A percentile compares a stretch with the other conserved stretches of the same genome.
Conservation (phyloP, 1,140 invertebrate genomes). For the Zelostemma sp. region DNA sequence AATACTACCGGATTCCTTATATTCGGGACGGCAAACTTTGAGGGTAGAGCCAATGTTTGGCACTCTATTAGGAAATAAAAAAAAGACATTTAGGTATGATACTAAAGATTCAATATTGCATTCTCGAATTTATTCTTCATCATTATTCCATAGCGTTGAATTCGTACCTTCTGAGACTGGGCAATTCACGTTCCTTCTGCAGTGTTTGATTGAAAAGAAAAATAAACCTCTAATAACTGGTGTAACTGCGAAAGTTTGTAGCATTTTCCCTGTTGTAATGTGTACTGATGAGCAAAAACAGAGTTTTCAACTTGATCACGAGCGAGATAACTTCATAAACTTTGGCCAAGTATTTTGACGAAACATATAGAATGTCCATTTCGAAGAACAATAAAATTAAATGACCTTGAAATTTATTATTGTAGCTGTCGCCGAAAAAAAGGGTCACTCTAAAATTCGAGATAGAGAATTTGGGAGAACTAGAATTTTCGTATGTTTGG, state of each 20-base stretch:
- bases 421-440: constrained; percentile 51
- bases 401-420: not conserved
- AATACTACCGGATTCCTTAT: constrained; percentile 54
- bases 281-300: constrained; percentile 39
- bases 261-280: constrained; percentile 44
- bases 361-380: too few relatives aligned
- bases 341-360: constrained; percentile 55
- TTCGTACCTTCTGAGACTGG: constrained; percentile 57
- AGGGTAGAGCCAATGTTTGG: constrained; percentile 59
- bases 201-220: constrained; percentile 61
- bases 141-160: constrained; percentile 51
- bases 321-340: constrained; percentile 61
- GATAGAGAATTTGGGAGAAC: constrained; percentile 59
- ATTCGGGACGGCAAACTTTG: constrained; percentile 54
- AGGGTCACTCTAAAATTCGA: constrained; percentile 49
- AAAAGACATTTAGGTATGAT: constrained; percentile 47
- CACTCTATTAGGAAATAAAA: constrained; percentile 47
- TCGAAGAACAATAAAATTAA: not conserved
- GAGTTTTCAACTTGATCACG: constrained; percentile 34
- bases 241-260: constrained; percentile 52
- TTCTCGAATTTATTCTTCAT: not conserved
- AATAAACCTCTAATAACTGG: constrained; percentile 55
- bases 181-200: constrained; percentile 56
- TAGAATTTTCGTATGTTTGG: constrained; percentile 62
- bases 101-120: not conserved